Evolutionary conservation across 2,888 invertebrate genomes (phyloP).

Genomic region (Ashinkailepas kermadecensis): DNA sequence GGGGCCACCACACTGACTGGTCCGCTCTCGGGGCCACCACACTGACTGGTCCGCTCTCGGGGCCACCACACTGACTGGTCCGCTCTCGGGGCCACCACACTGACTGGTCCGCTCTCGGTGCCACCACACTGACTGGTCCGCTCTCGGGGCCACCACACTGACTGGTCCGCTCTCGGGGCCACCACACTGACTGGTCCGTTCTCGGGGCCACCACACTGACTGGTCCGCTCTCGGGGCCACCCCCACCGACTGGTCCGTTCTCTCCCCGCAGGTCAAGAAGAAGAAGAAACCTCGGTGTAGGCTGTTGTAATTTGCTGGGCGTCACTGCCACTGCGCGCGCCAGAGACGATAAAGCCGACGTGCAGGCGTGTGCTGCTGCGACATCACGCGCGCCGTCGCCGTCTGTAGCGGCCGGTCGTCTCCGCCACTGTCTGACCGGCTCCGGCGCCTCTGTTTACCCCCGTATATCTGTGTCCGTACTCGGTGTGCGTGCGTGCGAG

Average conservation of each 20-base stretch:
- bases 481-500: not conserved
- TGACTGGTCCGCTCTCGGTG: no score
- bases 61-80: not conserved
- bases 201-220: not conserved
- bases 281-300: slow-evolving; percentile 34
- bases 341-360: not conserved
- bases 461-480: not conserved
- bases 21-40: no score
- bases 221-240: not conserved
- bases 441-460: slow-evolving; percentile 7
- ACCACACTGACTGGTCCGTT: not conserved
- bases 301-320: slow-evolving; percentile 30
- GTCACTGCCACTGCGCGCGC: not conserved
- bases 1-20: no score
- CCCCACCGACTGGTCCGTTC: not conserved
- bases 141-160: not conserved
- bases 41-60: no score
- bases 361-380: not conserved
- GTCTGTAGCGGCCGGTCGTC: not conserved
- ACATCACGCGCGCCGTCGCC: not conserved
- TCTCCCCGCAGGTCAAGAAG: slow-evolving; percentile 30
- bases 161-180: not conserved
- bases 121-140: not conserved
- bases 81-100: not conserved
- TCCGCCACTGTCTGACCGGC: not conserved